Evolutionary conservation across 2,888 invertebrate species (phyloP).

Genomic region (Habrosyne pyritoides): DNA sequence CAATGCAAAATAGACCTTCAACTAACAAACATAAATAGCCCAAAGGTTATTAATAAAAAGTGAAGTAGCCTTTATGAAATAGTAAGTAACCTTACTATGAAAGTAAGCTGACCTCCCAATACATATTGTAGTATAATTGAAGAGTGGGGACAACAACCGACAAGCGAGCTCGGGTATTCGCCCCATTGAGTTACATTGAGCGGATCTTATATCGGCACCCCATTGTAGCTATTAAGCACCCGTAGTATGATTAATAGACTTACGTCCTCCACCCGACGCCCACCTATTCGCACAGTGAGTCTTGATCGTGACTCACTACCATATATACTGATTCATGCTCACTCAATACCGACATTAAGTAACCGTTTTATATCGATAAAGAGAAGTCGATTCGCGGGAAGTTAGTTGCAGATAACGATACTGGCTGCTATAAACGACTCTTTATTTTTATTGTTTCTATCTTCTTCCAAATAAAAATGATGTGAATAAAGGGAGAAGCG

Average conservation of each 20-base stretch:
- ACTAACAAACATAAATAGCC: not conserved
- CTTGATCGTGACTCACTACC: slow-evolving; percentile 55
- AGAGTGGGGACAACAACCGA: slow-evolving; percentile 11
- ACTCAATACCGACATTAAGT: slow-evolving; percentile 20
- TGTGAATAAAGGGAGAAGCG: not conserved
- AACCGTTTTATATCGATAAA: slow-evolving; percentile 11
- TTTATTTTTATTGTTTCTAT: slow-evolving; percentile 15
- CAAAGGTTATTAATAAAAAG: too few species aligned
- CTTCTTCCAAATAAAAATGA: not conserved
- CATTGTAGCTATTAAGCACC: slow-evolving; percentile 73
- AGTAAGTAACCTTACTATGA: too few species aligned
- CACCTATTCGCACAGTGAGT: slow-evolving; percentile 50
- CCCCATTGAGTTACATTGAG: slow-evolving; percentile 52
- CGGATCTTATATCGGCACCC: slow-evolving; percentile 55
- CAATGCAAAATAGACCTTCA: too few species aligned
- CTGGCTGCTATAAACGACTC: slow-evolving; percentile 17
- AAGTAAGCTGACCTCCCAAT: too few species aligned
- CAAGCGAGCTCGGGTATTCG: slow-evolving; percentile 28
- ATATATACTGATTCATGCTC: slow-evolving; percentile 29
- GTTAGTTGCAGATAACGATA: slow-evolving; percentile 16
- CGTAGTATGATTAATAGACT: slow-evolving; percentile 73
- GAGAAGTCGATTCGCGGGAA: slow-evolving; percentile 12
- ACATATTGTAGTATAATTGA: too few species aligned
- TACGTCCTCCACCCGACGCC: slow-evolving; percentile 60
- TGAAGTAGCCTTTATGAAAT: too few species aligned